Percentiles rank a stretch among this genome's conserved stretches.
These are phyloP conservation scores for Mohoua ochrocephala DNA, from an alignment of 2,113 vertebrate genomes.

Conservation along the genomic window DNA sequence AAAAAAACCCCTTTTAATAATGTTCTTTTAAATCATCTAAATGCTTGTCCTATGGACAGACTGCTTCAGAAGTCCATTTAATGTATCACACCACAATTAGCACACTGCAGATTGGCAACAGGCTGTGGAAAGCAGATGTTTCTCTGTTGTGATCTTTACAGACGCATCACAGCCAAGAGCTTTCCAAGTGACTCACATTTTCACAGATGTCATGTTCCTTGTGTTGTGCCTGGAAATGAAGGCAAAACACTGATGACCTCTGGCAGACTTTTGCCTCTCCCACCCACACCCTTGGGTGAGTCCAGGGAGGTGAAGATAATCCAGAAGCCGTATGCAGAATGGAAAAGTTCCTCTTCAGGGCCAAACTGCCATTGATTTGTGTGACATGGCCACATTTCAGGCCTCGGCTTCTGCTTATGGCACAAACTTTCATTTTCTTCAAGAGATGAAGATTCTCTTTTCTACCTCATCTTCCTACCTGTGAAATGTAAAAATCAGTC, in stretches of 20 bases:
- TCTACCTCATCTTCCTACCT: not conserved
- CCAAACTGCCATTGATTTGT: not conserved
- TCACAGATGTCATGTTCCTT: not conserved
- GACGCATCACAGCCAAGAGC: not conserved
- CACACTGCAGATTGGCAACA: not conserved
- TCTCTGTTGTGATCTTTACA: not conserved
- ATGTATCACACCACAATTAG: not conserved
- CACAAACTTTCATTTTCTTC: not conserved
- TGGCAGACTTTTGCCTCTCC: not conserved
- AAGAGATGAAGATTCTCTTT: not conserved
- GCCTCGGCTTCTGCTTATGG: not conserved
- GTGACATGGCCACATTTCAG: fast-evolving
- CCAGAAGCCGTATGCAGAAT: not conserved
- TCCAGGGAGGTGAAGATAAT: not conserved
- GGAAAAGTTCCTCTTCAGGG: not conserved
- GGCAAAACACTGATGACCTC: not conserved
- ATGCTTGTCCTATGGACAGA: not conserved
- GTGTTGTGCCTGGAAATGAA: not conserved
- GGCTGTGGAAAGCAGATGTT: not conserved
- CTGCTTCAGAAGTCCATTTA: not conserved
- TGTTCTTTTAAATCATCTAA: not conserved
- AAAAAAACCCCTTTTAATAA: not conserved
- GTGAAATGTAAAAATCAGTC: not conserved
- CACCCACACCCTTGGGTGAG: not conserved
- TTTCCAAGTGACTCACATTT: conserved; percentile 38